Percentiles rank a stretch among this genome's conserved stretches.
Evolutionary conservation across 2,888 invertebrate genomes (phyloP).

Genomic region (Calephelis perditalis): DNA sequence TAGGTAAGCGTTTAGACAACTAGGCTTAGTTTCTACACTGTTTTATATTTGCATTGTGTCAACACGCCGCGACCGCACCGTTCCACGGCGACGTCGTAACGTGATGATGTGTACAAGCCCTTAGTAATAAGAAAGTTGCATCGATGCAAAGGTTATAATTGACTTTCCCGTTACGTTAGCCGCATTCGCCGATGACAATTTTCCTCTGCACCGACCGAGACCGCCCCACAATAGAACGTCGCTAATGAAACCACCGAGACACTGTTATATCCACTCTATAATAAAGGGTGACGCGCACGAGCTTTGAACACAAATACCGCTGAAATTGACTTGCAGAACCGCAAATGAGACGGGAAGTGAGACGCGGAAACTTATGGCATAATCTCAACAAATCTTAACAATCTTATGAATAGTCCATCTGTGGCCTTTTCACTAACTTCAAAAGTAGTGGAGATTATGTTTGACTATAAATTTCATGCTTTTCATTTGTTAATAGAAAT

Average conservation of each 20-base stretch:
- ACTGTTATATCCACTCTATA: slow-evolving; percentile 41
- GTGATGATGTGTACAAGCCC: slow-evolving; percentile 3
- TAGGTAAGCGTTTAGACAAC: too few relatives aligned
- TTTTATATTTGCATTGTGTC: too few relatives aligned
- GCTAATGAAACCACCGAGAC: slow-evolving; percentile 55
- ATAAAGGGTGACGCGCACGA: slow-evolving; percentile 47
- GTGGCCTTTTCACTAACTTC: too few relatives aligned
- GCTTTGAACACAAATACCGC: slow-evolving; percentile 37
- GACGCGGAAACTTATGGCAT: slow-evolving; percentile 4
- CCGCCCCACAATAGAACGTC: slow-evolving; percentile 50
- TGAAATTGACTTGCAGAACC: slow-evolving; percentile 30
- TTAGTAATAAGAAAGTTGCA: slow-evolving; percentile 25
- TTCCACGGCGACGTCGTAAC: too few relatives aligned
- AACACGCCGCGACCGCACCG: too few relatives aligned
- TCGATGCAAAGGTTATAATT: slow-evolving; percentile 51
- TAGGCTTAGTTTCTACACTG: too few relatives aligned
- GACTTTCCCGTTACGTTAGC: slow-evolving; percentile 60
- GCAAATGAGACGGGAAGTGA: slow-evolving; percentile 18
- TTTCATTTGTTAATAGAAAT: too few relatives aligned
- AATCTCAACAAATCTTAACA: not conserved
- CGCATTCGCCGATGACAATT: slow-evolving; percentile 54
- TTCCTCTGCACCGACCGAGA: slow-evolving; percentile 38
- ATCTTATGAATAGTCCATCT: too few relatives aligned
- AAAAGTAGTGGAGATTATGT: too few relatives aligned
- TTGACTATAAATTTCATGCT: too few relatives aligned